Evolutionary conservation across 2,113 vertebrate genomes (phyloP).

Genomic region (Cardinalis cardinalis): DNA sequence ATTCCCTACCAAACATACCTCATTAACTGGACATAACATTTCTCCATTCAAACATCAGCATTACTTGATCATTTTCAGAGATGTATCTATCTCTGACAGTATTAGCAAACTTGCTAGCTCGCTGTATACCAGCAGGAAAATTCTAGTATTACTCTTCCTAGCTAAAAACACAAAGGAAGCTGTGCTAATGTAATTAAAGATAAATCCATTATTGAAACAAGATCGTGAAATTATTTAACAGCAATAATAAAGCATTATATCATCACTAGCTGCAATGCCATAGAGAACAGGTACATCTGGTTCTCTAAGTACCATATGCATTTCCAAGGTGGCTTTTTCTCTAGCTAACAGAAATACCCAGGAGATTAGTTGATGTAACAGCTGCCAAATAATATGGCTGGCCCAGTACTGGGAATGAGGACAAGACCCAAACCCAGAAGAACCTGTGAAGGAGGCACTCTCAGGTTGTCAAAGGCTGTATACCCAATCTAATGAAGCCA

Average conservation of each 20-base stretch:
- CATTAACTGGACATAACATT: background rate
- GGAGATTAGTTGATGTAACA: background rate
- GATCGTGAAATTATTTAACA: background rate
- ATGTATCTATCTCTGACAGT: background rate
- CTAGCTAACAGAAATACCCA: background rate
- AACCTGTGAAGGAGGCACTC: background rate
- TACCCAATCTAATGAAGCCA: background rate
- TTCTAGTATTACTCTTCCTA: background rate
- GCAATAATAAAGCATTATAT: background rate
- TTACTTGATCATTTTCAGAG: background rate
- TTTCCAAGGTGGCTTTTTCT: background rate
- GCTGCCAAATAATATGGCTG: background rate
- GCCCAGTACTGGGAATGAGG: background rate
- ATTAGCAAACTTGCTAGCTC: background rate
- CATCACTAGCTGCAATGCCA: background rate
- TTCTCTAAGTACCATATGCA: background rate
- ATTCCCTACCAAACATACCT: background rate
- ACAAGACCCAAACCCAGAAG: background rate
- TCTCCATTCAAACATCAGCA: background rate
- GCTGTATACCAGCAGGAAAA: background rate
- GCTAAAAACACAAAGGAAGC: background rate
- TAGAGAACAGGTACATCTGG: background rate
- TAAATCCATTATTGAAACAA: background rate
- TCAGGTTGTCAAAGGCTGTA: background rate
- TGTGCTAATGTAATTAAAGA: background rate